Evolutionary conservation across 2,113 vertebrate species (phyloP).

Genomic region (Casuarius casuarius): DNA sequence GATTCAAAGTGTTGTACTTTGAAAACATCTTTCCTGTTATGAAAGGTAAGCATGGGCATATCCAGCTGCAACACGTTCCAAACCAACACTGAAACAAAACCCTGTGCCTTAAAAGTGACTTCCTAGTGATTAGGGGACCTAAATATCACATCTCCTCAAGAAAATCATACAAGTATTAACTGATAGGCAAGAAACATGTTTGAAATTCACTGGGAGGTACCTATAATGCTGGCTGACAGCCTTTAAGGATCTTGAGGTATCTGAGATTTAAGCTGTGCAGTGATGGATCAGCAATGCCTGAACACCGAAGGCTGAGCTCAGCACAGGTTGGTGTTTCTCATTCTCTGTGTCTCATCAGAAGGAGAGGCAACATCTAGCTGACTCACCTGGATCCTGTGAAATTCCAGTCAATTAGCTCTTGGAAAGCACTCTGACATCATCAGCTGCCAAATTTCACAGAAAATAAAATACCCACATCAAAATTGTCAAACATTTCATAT

Average conservation of each 20-base stretch:
- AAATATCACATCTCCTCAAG: not conserved
- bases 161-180: not conserved
- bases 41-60: not conserved
- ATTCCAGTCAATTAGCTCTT: not conserved
- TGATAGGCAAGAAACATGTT: not conserved
- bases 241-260: not conserved
- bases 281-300: not conserved
- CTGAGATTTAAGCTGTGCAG: not conserved
- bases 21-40: not conserved
- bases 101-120: not conserved
- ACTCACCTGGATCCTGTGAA: not conserved
- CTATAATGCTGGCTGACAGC: not conserved
- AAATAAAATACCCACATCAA: conserved; percentile 2
- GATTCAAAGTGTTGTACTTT: not conserved
- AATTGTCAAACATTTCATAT: conserved; percentile 13
- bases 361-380: not conserved
- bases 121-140: not conserved
- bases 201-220: not conserved
- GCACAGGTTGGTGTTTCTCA: not conserved
- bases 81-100: not conserved
- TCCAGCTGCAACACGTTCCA: not conserved
- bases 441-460: not conserved
- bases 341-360: not conserved
- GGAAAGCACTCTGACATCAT: not conserved
- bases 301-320: not conserved